A percentile compares a stretch with the other conserved stretches of the same genome.
These are phyloP conservation scores for Tenthredo mesomela DNA, from an alignment of 2,888 invertebrate genomes.

Conservation along the genomic window DNA sequence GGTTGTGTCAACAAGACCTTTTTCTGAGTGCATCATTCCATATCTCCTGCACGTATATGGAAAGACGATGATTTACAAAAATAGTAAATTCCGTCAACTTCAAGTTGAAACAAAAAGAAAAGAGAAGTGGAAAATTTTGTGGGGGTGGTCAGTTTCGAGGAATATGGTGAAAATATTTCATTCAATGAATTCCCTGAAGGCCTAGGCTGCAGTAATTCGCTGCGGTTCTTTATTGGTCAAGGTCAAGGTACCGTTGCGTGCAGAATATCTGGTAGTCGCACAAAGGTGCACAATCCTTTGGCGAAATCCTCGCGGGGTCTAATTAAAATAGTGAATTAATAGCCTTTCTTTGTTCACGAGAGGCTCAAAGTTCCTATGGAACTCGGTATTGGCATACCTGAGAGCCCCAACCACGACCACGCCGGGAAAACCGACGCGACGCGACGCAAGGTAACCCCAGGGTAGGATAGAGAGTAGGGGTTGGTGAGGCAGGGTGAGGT, in stretches of 20 bases:
- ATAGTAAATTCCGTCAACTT: neutral
- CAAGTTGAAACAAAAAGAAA: neutral
- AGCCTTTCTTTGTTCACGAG: constrained; percentile 27
- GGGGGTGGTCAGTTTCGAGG: neutral
- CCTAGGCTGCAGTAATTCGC: neutral
- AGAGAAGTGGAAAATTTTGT: neutral
- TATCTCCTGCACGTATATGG: neutral
- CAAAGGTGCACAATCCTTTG: constrained; percentile 14
- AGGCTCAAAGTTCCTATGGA: neutral
- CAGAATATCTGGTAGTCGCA: constrained; percentile 21
- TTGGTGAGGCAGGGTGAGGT: constrained; percentile 33
- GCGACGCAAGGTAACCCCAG: constrained; percentile 14
- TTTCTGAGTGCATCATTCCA: too few species aligned
- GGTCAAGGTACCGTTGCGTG: constrained; percentile 26
- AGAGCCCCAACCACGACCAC: neutral
- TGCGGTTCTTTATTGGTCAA: constrained; percentile 40
- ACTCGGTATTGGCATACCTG: constrained; percentile 20
- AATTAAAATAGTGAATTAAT: constrained; percentile 38
- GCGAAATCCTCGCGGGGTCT: constrained; percentile 3
- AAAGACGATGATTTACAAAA: neutral
- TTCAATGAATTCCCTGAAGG: neutral
- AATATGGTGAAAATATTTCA: neutral
- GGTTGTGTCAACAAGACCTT: too few species aligned
- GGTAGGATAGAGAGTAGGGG: constrained; percentile 23
- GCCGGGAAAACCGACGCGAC: constrained; percentile 7